Evolutionary conservation across 2,888 invertebrate species (phyloP), one percentile per base, ranked within the genome.

Genomic region (Liopterus haemorrhoidalis): DNA sequence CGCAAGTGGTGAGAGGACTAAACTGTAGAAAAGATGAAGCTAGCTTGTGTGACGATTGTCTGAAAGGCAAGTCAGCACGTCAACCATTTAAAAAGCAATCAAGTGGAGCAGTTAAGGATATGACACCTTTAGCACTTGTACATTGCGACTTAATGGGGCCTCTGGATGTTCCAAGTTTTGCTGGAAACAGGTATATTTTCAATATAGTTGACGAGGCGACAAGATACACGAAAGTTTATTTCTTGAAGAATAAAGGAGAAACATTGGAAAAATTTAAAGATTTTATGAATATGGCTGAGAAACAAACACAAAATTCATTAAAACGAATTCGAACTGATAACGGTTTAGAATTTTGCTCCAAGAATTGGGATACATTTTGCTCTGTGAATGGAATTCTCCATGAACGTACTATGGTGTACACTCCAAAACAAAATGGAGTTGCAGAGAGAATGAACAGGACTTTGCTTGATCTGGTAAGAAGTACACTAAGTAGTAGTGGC

Each of bases 1-100:
- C n/a, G n/a, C n/a, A n/a, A n/a, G n/a, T n/a, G n/a, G n/a, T n/a
- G n/a, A n/a, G n/a, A n/a, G n/a, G n/a, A n/a, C n/a, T n/a, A n/a
- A n/a, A n/a, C n/a, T n/a, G n/a, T n/a, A n/a, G n/a, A n/a, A n/a
- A n/a, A n/a, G n/a, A n/a, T n/a, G n/a, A n/a, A n/a, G n/a, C n/a
- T n/a, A 50, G 9, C 16, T n/a, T n/a, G 27, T 49, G 47, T 40
- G 42, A 51, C 11, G 6, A 22, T 15, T 49, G 49, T 24, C 41
- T 49, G 11, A 5, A 21, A 9, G 49, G 49, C 5, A 51, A 51
- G 19, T 46, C 49, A 24, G 41, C 43, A 9, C 46, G 51, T 19
- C 41, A 49, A 35, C 39, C 47, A 14, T 49, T 51, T 32, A 18
- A 24, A 12, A 48, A 41, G 21, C 31, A 12, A 16, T 3, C n/a